A percentile compares a stretch with the other conserved stretches of the same genome.
Conservation (phyloP, 2,888 invertebrate genomes). For the Acanthoscelides obtectus region DNA sequence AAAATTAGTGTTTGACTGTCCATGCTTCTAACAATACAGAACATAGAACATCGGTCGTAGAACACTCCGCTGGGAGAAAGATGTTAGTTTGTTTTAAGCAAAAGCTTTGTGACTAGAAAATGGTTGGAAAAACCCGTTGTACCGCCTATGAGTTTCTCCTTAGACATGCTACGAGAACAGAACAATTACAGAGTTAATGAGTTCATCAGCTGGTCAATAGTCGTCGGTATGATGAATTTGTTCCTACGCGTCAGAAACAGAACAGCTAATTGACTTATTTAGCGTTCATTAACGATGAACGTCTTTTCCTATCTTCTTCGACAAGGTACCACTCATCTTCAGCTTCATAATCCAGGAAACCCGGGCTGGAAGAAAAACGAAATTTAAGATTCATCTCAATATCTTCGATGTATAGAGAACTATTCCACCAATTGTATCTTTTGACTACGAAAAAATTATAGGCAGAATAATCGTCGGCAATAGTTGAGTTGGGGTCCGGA, state of each 20-base stretch:
- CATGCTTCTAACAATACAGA: too few species aligned
- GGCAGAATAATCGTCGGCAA: too few species aligned
- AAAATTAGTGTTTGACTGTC: too few species aligned
- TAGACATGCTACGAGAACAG: neutral
- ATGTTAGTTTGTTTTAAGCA: too few species aligned
- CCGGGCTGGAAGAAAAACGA: neutral
- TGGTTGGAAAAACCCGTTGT: neutral
- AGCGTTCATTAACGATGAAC: conserved; percentile 16
- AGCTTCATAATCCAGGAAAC: neutral
- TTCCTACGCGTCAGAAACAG: conserved; percentile 23
- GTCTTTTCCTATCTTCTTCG: neutral
- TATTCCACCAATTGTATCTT: too few species aligned
- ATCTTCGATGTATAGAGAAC: too few species aligned
- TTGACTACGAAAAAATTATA: too few species aligned
- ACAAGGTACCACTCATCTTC: neutral
- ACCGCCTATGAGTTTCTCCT: neutral
- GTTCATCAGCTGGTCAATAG: conserved; percentile 23
- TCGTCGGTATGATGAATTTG: conserved; percentile 25
- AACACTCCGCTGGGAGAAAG: too few species aligned
- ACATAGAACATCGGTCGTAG: too few species aligned
- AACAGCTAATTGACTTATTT: conserved; percentile 21
- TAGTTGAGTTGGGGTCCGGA: too few species aligned
- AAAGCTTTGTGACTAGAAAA: neutral
- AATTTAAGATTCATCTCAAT: too few species aligned
- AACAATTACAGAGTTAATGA: conserved; percentile 28